Percentiles rank a stretch among this genome's conserved stretches.
These are phyloP conservation scores for Protosalanx chinensis DNA, from an alignment of 2,797 vertebrate species.

Conservation along the genomic window DNA sequence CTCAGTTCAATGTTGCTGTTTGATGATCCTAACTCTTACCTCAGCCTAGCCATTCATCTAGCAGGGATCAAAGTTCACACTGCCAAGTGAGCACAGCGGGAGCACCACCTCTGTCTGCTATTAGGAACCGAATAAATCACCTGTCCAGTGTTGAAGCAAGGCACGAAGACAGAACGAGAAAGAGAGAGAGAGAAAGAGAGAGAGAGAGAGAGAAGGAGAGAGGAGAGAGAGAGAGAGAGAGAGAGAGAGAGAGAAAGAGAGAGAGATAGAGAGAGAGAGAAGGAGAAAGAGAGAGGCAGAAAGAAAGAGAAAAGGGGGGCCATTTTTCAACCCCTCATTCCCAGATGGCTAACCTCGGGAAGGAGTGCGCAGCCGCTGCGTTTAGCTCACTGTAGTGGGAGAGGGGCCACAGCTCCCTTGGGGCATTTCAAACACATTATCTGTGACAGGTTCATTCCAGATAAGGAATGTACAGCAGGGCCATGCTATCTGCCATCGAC, in stretches of 20 bases:
- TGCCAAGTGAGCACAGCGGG: not conserved
- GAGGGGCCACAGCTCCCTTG: slow-evolving; percentile 72
- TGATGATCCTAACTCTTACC: not conserved
- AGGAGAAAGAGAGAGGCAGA: not conserved
- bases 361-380: slow-evolving; percentile 39
- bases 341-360: slow-evolving; percentile 26
- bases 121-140: slow-evolving; percentile 5
- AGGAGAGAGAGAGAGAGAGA: not conserved
- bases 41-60: not conserved
- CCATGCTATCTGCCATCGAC: slow-evolving; percentile 34
- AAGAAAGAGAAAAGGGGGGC: slow-evolving; percentile 3
- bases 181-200: not conserved
- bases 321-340: slow-evolving; percentile 25
- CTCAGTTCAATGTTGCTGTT: not conserved
- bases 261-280: slow-evolving; percentile 9
- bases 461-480: slow-evolving; percentile 73
- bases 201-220: not conserved
- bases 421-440: slow-evolving; percentile 74
- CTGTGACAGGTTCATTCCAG: slow-evolving; percentile 82
- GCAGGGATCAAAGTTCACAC: slow-evolving; percentile 1
- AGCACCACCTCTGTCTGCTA: not conserved
- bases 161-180: not conserved
- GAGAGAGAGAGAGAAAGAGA: not conserved
- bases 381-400: slow-evolving; percentile 53
- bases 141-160: not conserved